Conservation (phyloP, 2,797 vertebrate genomes). For the Limnodromus scolopaceus region DNA sequence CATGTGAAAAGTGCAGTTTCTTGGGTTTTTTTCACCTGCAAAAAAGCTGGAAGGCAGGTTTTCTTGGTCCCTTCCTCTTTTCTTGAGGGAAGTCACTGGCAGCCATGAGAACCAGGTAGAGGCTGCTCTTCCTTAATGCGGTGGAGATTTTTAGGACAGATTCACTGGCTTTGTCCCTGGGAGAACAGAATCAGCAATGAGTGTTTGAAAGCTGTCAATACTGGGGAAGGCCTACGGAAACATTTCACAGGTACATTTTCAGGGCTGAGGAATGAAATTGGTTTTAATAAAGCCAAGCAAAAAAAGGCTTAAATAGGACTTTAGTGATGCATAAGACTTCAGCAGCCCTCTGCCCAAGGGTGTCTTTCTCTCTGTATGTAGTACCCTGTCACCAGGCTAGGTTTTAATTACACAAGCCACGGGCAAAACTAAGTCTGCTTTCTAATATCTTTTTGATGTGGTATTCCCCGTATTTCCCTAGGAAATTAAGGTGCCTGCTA, state of each 20-base stretch:
- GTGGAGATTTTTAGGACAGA: background rate
- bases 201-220: background rate
- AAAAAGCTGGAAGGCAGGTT: background rate
- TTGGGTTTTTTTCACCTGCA: background rate
- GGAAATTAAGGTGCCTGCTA: slow-evolving; percentile 17
- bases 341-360: slow-evolving; percentile 15
- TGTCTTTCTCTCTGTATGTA: background rate
- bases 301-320: slow-evolving; percentile 28
- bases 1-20: background rate
- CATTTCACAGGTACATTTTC: slow-evolving; percentile 2
- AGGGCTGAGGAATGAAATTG: background rate
- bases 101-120: background rate
- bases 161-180: background rate
- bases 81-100: background rate
- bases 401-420: slow-evolving; percentile 58
- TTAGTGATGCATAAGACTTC: background rate
- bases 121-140: background rate
- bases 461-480: background rate
- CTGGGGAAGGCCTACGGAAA: background rate
- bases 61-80: background rate
- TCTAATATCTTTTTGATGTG: slow-evolving; percentile 36
- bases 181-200: background rate
- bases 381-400: slow-evolving; percentile 23
- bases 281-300: slow-evolving; percentile 42
- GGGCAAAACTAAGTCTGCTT: slow-evolving; percentile 43